Evolutionary conservation across 2,113 vertebrate genomes (phyloP).

Genomic region (Empidonax alnorum): DNA sequence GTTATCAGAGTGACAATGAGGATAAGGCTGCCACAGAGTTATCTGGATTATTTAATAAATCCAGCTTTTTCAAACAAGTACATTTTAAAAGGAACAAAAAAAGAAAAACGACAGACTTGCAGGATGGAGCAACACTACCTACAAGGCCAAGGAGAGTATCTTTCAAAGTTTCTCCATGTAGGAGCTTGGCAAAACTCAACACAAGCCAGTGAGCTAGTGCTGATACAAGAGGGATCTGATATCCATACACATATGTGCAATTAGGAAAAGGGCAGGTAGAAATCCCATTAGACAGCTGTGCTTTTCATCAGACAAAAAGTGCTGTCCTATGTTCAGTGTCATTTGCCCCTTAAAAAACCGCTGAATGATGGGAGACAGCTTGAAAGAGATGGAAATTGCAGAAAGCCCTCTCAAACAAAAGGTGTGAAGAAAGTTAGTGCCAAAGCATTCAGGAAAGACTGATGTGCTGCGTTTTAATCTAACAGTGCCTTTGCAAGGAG

Average conservation of each 20-base stretch:
- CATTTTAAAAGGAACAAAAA: neutral
- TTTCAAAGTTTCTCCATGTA: neutral
- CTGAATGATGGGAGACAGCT: neutral
- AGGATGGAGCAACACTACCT: neutral
- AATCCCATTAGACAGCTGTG: rapidly evolving
- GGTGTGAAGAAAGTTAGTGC: neutral
- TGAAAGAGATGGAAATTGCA: neutral
- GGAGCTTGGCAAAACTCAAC: neutral
- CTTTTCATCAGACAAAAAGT: neutral
- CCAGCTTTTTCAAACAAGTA: neutral
- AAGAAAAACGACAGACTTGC: neutral
- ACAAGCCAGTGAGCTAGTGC: neutral
- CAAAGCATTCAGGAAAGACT: rapidly evolving
- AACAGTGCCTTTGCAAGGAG: neutral
- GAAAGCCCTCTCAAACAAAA: neutral
- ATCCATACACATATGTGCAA: neutral
- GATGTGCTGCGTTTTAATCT: neutral
- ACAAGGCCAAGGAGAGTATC: neutral
- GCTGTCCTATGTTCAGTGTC: neutral
- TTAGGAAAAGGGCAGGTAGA: neutral
- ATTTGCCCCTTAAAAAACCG: neutral
- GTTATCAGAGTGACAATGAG: neutral
- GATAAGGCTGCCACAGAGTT: neutral
- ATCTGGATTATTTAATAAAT: neutral
- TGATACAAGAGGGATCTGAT: neutral